Evolutionary conservation across 2,113 vertebrate genomes (phyloP), one percentile per base, ranked within the genome.

Genomic region (Dermatemys mawii): DNA sequence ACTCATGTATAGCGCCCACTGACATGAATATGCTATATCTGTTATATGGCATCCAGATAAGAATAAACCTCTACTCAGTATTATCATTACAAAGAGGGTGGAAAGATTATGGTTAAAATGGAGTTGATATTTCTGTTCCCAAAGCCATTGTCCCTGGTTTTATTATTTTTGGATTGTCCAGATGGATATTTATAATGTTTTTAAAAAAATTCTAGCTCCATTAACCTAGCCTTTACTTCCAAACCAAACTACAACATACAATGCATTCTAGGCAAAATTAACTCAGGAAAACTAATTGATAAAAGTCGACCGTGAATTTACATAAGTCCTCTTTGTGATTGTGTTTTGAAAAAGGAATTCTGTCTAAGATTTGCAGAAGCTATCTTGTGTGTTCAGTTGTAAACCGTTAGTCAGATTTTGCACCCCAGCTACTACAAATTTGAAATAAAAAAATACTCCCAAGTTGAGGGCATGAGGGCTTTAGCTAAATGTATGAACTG

Each of bases 111-210:
- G 76, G 88, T 79, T 76, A 90, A 93, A 96, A 79, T 60, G 70
- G 92, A 96, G 93, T 51, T 83, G 70, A 10, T 87, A 83, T 94
- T 97, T 95, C 88, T 70, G 81, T 24, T 95, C 85, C 70, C 85
- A 60, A 60, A 85, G 93, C 87, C 93, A 93, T 51, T 12, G 35
- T 55, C 90, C 60, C 70, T 92, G 48, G 76, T 87, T 94, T 96
- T 90, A 90, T 93, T 95, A 91, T 91, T 83, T 81, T 49, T 84
- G 81, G n/a, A 78, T 93, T 94, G 49, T 29, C 32, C 92, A 96
- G 94, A 95, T 38, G 10, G 75, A 19, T 54, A 21, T 51, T 51
- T 51, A 51, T 51, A 51, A 51, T 80, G 54, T 29, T 67, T 44
- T 10, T 0, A 54, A 54, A 54, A 54, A 54, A 54, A 54, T 11